Percentiles rank a stretch among this genome's conserved stretches.
These are phyloP conservation scores for Sinocyclocheilus grahami DNA, from an alignment of 2,113 vertebrate species.

Conservation along the genomic window DNA sequence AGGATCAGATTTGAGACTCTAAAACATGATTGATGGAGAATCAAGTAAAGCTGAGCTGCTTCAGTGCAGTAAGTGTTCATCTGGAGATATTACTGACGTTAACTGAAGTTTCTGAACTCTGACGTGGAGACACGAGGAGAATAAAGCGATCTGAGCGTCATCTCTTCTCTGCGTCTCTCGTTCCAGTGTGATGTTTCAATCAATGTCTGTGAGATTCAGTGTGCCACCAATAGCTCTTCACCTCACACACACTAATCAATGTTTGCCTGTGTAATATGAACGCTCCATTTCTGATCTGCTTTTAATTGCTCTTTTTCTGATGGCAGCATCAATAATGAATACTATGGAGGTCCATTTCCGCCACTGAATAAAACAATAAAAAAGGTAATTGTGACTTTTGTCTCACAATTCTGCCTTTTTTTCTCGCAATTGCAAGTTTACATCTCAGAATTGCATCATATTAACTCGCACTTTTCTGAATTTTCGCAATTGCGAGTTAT, in stretches of 20 bases:
- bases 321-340: slow-evolving; percentile 48
- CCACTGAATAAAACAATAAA: too few relatives aligned
- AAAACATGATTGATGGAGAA: not conserved
- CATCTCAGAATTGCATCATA: too few relatives aligned
- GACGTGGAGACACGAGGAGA: not conserved
- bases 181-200: slow-evolving; percentile 57
- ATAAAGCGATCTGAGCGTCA: not conserved
- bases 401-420: too few relatives aligned
- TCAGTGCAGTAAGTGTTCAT: too few relatives aligned
- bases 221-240: slow-evolving; percentile 48
- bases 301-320: slow-evolving; percentile 50
- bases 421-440: too few relatives aligned
- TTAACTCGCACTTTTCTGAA: too few relatives aligned
- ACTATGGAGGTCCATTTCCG: too few relatives aligned
- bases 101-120: not conserved
- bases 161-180: not conserved
- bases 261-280: slow-evolving; percentile 37
- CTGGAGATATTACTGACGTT: too few relatives aligned
- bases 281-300: slow-evolving; percentile 54
- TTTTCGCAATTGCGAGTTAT: too few relatives aligned
- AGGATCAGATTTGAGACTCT: not conserved
- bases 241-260: slow-evolving; percentile 52
- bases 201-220: slow-evolving; percentile 53
- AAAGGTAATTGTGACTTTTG: too few relatives aligned
- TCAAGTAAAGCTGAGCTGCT: not conserved